Base-by-base conservation (phyloP, 1,140 invertebrate species). In the Fopius arisanus region DNA sequence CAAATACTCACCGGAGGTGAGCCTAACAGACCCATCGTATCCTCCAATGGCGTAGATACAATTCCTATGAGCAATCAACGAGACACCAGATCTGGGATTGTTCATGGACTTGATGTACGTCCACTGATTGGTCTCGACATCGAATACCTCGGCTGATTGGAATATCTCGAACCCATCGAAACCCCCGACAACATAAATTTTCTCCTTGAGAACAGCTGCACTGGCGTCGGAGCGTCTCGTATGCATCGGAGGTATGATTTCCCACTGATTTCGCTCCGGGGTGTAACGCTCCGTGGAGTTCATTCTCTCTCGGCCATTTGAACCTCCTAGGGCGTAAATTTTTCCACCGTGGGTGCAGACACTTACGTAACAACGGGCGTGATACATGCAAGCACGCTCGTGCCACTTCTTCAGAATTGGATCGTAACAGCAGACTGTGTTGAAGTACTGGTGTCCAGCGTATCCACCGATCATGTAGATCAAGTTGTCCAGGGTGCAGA, bases 291-390 rank as follows among this genome's bases (percentile, higher is more conserved):
- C 93, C 0, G 90, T 93, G 1, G 92, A 93, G 76, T 90, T 93
- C 85, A 96, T 91, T 12, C 95, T 90, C 71, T 92, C 91, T 74
- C 93, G 92, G 14, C 96, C 95, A 86, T 97, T 95, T 85, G 95
- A 97, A 1, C 96, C 96, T 12, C 96, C 95, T 84, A 96, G 92
- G 0, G 95, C 94, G 85, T 96, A 96, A 75, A 96, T 94, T 78
- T 90, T 91, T 40, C 91, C 93, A 28, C 91, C 90, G 43, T 92
- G 88, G 4, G 90, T 89, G 16, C 93, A 93, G 12, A 93, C 91
- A 82, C 94, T 95, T 62, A 96, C 93, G 80, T 94, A 94, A 83
- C 93, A 94, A 41, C 93, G 84, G 0, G 90, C 89, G 75, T 91
- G 90, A 79, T 94, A 91, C 94, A 95, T 94, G 84, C 92, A 93